These are phyloP conservation scores for Mungos mungo DNA, from an alignment of 2,113 vertebrate genomes.

Conservation along the genomic window DNA sequence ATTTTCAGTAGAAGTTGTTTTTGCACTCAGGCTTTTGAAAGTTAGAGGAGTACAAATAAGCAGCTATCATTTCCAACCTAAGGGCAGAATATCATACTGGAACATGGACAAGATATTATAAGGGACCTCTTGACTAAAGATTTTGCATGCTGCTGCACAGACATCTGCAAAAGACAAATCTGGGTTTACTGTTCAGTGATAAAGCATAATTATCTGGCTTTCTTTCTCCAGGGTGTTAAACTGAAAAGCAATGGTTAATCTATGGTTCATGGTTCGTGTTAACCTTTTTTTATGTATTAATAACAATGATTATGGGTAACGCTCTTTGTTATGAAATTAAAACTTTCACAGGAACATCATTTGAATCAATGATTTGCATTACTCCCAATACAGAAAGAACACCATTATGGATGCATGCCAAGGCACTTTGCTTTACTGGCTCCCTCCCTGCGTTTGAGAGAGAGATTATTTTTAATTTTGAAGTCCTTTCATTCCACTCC, in stretches of 20 bases:
- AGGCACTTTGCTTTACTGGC: conserved; percentile 42
- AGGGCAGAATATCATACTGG: background rate
- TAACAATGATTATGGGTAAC: conserved; percentile 80
- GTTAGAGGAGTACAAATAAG: conserved; percentile 29
- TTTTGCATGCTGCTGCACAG: conserved; percentile 44
- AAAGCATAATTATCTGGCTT: conserved; percentile 63
- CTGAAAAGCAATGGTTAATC: conserved; percentile 76
- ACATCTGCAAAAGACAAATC: conserved; percentile 48
- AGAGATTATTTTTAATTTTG: conserved; percentile 69
- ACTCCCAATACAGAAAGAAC: conserved; percentile 60
- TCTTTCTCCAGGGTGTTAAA: conserved; percentile 59
- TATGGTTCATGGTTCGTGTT: conserved; percentile 67
- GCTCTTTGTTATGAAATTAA: conserved; percentile 82
- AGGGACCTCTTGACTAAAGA: background rate
- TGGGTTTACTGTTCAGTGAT: conserved; percentile 52
- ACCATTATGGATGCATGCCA: conserved; percentile 74
- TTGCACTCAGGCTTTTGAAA: background rate
- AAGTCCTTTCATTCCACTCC: conserved; percentile 73
- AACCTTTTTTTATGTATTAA: conserved; percentile 78
- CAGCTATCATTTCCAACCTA: conserved; percentile 1
- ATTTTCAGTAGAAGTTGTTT: conserved; percentile 47
- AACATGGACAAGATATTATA: background rate
- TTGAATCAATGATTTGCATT: conserved; percentile 73
- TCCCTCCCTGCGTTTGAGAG: conserved; percentile 69
- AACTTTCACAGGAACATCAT: conserved; percentile 74